phyloP scores from a whole-genome alignment of 2,113 vertebrate species.

The Struthidea cinerea region DNA sequence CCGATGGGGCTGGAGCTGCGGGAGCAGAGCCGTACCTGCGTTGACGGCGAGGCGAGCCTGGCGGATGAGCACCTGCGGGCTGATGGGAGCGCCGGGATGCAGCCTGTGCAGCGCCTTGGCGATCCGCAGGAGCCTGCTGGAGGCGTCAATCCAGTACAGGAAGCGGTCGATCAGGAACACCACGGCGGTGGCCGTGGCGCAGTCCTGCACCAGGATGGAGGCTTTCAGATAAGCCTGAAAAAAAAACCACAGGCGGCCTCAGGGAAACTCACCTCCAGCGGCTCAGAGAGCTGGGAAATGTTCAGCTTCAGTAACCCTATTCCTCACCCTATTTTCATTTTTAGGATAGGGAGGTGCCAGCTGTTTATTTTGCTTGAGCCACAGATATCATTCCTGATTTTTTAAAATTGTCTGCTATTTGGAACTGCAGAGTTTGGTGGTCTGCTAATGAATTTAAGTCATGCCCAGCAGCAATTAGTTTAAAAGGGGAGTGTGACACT shows the following conservation, averaged over 20 bases:
- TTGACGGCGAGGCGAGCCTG: conserved; percentile 86
- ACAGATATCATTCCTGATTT: background rate
- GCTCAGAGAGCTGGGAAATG: background rate
- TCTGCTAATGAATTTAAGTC: background rate
- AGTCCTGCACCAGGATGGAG: conserved; percentile 76
- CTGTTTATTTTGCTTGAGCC: background rate
- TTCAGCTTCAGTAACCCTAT: rapidly evolving
- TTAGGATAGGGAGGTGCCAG: background rate
- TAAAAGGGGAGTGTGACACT: background rate
- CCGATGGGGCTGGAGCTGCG: background rate
- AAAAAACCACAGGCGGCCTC: background rate
- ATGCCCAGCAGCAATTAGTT: background rate
- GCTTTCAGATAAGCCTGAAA: conserved; percentile 77
- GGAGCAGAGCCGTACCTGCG: conserved; percentile 68
- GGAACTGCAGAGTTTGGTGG: background rate
- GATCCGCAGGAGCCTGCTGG: conserved; percentile 78
- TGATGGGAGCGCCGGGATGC: conserved; percentile 73
- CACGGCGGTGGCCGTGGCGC: conserved; percentile 66
- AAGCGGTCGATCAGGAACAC: conserved; percentile 88
- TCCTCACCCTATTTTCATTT: background rate
- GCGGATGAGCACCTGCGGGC: conserved; percentile 90
- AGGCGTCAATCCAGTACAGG: conserved; percentile 86
- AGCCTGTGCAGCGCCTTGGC: conserved; percentile 79
- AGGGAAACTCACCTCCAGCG: background rate
- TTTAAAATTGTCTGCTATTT: background rate